Conservation (phyloP, 2,797 vertebrate genomes). For the Lates japonicus region DNA sequence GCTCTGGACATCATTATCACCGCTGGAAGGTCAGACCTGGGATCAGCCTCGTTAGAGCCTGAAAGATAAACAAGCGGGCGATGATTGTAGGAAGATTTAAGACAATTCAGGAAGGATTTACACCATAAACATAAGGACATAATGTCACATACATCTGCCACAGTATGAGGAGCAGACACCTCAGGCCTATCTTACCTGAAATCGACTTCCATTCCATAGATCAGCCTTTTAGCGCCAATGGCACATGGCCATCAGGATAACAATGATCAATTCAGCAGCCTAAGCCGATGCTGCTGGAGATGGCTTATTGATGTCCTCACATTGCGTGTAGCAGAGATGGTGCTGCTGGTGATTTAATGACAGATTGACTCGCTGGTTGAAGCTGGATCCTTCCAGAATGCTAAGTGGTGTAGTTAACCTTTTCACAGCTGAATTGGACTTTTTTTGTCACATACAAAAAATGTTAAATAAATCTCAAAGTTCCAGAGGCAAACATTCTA, state of each 20-base stretch:
- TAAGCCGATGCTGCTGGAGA: conserved; percentile 65
- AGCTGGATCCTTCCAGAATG: conserved; percentile 61
- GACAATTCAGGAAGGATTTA: conserved; percentile 6
- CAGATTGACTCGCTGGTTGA: conserved; percentile 61
- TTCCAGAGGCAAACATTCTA: conserved; percentile 7
- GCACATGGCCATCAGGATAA: conserved; percentile 74
- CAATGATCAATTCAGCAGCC: conserved; percentile 73
- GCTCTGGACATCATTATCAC: background rate
- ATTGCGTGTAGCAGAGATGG: conserved; percentile 3
- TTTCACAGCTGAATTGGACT: conserved; percentile 29
- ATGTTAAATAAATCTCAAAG: conserved; percentile 17
- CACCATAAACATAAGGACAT: conserved; percentile 1
- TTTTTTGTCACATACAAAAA: background rate
- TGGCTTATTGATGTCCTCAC: conserved; percentile 78
- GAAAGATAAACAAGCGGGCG: background rate
- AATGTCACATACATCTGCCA: conserved; percentile 4
- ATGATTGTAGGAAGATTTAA: background rate
- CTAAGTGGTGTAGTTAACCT: conserved; percentile 60
- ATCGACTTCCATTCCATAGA: conserved; percentile 52
- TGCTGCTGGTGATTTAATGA: too few relatives aligned
- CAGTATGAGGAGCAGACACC: conserved; percentile 28
- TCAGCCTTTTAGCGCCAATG: conserved; percentile 62
- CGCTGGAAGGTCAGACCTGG: conserved; percentile 5
- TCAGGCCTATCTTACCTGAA: conserved; percentile 46
- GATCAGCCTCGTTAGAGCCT: background rate